Conservation (phyloP, 2,113 vertebrate species). For the Toxotes chatareus region DNA sequence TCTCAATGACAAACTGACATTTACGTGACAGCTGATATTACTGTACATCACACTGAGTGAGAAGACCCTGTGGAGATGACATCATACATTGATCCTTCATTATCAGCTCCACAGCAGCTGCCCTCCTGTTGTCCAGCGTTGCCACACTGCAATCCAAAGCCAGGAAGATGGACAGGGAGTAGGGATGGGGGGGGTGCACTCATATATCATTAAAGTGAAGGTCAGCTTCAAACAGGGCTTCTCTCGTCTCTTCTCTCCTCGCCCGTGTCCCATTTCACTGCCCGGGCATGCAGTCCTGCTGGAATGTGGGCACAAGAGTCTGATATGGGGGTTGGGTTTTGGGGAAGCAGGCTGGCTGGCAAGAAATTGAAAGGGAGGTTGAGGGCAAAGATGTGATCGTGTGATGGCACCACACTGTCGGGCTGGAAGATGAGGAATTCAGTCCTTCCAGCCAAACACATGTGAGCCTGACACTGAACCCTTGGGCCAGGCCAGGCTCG, state of each 20-base stretch:
- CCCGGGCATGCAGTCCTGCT: conserved; percentile 69
- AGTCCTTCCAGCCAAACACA: conserved; percentile 64
- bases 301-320: conserved; percentile 77
- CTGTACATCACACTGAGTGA: conserved; percentile 25
- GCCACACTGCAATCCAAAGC: conserved; percentile 64
- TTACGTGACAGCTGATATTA: conserved; percentile 50
- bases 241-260: conserved; percentile 76
- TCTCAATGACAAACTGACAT: conserved; percentile 52
- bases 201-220: conserved; percentile 83
- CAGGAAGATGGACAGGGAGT: conserved; percentile 52
- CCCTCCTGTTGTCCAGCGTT: conserved; percentile 60
- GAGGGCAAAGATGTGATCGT: conserved; percentile 61
- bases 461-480: conserved; percentile 70
- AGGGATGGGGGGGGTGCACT: conserved; percentile 41
- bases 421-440: conserved; percentile 65
- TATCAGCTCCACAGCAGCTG: conserved; percentile 67
- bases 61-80: conserved; percentile 63
- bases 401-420: conserved; percentile 63
- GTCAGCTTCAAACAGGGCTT: conserved; percentile 82
- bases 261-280: conserved; percentile 82
- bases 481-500: conserved; percentile 46
- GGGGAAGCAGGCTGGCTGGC: conserved; percentile 58
- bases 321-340: conserved; percentile 50
- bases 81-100: conserved; percentile 71
- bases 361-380: conserved; percentile 56